Conservation (phyloP, 1,140 invertebrate species). For the Sycophaga agraensis region DNA sequence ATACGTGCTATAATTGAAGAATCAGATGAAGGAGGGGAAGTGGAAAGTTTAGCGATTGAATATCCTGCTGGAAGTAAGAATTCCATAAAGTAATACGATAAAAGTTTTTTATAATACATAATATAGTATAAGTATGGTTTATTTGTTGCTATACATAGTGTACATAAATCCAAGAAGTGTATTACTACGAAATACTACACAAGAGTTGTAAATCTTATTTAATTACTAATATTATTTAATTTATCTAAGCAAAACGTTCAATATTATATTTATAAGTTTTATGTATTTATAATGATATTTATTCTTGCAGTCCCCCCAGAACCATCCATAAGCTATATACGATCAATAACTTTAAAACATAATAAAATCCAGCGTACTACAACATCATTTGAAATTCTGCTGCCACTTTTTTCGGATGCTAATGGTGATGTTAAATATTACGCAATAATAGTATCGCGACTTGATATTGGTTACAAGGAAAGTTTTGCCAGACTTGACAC, state of each 20-base stretch:
- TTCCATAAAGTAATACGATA: no score
- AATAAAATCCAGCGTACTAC: conserved; percentile 40
- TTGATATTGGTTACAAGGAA: conserved; percentile 20
- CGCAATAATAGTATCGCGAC: conserved; percentile 44
- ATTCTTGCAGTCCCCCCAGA: conserved; percentile 39
- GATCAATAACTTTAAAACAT: conserved; percentile 41
- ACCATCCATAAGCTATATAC: conserved; percentile 37
- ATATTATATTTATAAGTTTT: background rate
- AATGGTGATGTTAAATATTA: conserved; percentile 43
- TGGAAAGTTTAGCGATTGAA: conserved; percentile 1
- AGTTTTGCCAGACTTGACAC: conserved; percentile 22
- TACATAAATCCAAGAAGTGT: no score
- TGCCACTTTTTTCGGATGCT: conserved; percentile 41
- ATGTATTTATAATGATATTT: no score
- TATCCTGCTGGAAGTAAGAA: conserved; percentile 45
- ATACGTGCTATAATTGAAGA: conserved; percentile 29
- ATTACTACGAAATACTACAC: no score
- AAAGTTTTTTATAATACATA: no score
- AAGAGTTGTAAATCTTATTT: no score
- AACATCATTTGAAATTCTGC: conserved; percentile 37
- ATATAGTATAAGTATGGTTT: no score
- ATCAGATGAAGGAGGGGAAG: conserved; percentile 22
- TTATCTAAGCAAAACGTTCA: no score
- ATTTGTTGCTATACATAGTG: no score
- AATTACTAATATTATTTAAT: no score